Evolutionary conservation across 2,888 invertebrate species (phyloP).

Genomic region (Nebria brevicollis): DNA sequence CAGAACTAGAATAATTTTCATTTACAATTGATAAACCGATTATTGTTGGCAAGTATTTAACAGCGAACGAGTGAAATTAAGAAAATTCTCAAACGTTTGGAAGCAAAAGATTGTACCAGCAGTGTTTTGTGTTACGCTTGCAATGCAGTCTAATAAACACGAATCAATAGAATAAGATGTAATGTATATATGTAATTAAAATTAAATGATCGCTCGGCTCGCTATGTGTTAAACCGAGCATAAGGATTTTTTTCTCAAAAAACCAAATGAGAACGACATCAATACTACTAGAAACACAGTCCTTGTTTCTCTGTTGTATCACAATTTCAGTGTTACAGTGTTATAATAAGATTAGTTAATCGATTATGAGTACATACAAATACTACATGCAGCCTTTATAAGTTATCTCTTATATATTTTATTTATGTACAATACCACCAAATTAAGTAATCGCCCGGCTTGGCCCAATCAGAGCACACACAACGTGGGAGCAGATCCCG

Average conservation of each 20-base stretch:
- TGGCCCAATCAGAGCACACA: background rate
- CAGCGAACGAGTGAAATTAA: background rate
- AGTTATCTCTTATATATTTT: background rate
- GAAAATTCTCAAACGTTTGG: too few species aligned
- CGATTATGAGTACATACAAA: conserved; percentile 3
- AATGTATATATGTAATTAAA: background rate
- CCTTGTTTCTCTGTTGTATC: conserved; percentile 64
- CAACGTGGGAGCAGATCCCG: background rate
- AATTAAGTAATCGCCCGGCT: background rate
- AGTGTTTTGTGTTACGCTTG: background rate
- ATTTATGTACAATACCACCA: conserved; percentile 5
- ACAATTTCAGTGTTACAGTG: conserved; percentile 59
- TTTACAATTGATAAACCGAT: background rate
- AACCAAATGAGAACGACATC: conserved; percentile 36
- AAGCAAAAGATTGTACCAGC: background rate
- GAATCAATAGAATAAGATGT: background rate
- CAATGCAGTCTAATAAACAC: background rate
- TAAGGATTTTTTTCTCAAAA: background rate
- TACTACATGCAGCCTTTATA: conserved; percentile 8
- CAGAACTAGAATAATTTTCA: background rate
- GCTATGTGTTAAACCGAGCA: background rate
- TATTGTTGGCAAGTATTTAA: background rate
- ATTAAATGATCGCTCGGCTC: background rate
- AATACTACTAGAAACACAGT: conserved; percentile 59
- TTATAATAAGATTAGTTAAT: conserved; percentile 12